Conservation (phyloP, 2,113 vertebrate genomes). For the Cinclus cinclus region DNA sequence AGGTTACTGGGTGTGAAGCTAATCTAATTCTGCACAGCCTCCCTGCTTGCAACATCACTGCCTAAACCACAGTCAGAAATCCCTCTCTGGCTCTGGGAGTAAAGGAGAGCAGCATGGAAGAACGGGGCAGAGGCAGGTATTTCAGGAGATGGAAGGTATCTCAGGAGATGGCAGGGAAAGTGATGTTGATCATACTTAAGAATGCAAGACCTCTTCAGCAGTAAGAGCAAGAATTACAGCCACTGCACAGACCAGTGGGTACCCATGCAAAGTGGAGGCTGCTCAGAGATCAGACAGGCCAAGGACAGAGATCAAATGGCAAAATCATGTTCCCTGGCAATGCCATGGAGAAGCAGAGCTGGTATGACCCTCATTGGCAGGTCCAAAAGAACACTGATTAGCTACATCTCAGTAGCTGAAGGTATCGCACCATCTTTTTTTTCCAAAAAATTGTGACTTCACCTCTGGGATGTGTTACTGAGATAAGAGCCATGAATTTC, state of each 20-base stretch:
- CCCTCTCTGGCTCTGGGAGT: accelerated
- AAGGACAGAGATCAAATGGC: not conserved
- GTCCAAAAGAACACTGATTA: not conserved
- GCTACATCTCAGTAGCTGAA: not conserved
- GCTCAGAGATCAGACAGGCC: not conserved
- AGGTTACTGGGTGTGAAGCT: not conserved
- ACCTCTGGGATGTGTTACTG: not conserved
- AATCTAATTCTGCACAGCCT: not conserved
- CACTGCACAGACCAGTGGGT: not conserved
- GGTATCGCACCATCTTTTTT: no score
- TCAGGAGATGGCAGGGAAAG: not conserved
- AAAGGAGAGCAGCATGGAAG: not conserved
- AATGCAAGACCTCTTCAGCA: not conserved
- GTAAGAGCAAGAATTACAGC: not conserved
- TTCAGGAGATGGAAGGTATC: not conserved
- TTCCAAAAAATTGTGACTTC: not conserved
- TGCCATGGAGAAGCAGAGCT: not conserved
- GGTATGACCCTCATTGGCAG: not conserved
- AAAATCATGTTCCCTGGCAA: not conserved
- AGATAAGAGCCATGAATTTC: not conserved
- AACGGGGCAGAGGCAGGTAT: not conserved
- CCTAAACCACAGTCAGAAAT: not conserved
- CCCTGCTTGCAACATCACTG: not conserved
- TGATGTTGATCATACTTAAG: not conserved
- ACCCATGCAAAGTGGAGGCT: not conserved